Percentiles rank a stretch among this genome's conserved stretches.
These are phyloP conservation scores for Potamilus streckersoni DNA, from an alignment of 1,140 invertebrate species.

Conservation along the genomic window DNA sequence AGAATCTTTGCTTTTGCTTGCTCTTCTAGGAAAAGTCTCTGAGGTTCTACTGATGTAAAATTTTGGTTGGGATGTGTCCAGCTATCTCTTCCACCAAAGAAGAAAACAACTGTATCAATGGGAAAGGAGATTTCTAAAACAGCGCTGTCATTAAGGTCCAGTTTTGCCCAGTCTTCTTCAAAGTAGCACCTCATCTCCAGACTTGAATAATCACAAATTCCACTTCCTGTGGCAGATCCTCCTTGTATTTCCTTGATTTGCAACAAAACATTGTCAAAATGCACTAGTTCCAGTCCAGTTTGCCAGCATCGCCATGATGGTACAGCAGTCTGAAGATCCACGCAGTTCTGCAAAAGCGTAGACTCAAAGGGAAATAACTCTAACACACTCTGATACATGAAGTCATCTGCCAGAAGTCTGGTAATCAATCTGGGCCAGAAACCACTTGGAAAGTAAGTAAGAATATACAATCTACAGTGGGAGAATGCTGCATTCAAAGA, in stretches of 20 bases:
- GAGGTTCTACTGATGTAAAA: slow-evolving; percentile 14
- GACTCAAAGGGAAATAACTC: slow-evolving; percentile 44
- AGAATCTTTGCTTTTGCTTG: slow-evolving; percentile 86
- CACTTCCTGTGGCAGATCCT: slow-evolving; percentile 45
- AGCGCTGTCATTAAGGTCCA: slow-evolving; percentile 83
- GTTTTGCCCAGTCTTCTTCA: slow-evolving; percentile 56
- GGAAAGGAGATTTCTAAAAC: slow-evolving; percentile 92
- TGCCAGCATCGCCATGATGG: slow-evolving; percentile 97
- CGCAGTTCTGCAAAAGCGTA: slow-evolving; percentile 38
- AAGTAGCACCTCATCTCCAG: slow-evolving; percentile 51
- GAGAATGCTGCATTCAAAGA: slow-evolving; percentile 54
- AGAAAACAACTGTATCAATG: slow-evolving; percentile 66
- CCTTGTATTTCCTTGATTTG: slow-evolving; percentile 50
- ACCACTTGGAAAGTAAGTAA: slow-evolving; percentile 97
- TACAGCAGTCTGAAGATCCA: slow-evolving; percentile 37
- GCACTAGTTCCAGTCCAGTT: slow-evolving; percentile 89
- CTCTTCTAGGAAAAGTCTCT: slow-evolving; percentile 64
- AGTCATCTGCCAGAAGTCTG: slow-evolving; percentile 86
- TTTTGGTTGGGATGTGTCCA: background rate
- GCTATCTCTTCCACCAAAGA: slow-evolving; percentile 33
- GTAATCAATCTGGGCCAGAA: slow-evolving; percentile 98
- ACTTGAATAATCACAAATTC: slow-evolving; percentile 69
- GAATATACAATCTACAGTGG: slow-evolving; percentile 70
- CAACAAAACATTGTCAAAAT: slow-evolving; percentile 70
- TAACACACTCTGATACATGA: slow-evolving; percentile 59